phyloP scores from a whole-genome alignment of 2,797 vertebrate species.

The Enteromius argenteus region DNA sequence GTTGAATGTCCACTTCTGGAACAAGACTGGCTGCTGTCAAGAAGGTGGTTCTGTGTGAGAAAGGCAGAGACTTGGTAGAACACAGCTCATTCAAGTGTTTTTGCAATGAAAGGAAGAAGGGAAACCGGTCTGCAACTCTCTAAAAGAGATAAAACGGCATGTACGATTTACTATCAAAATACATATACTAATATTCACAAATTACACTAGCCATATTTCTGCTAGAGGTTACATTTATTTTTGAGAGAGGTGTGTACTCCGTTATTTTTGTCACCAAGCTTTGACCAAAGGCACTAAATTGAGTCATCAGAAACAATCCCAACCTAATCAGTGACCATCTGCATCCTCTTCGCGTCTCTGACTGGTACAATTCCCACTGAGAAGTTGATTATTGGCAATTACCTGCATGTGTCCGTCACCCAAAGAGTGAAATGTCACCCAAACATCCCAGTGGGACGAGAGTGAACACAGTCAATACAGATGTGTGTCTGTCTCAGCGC shows the following conservation, averaged over 20 bases:
- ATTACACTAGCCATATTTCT: background rate
- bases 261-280: background rate
- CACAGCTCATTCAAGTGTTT: too few relatives aligned
- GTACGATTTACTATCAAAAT: too few relatives aligned
- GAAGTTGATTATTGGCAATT: background rate
- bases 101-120: too few relatives aligned
- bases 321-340: background rate
- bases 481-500: constrained; percentile 18
- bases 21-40: too few relatives aligned
- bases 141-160: too few relatives aligned
- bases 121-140: too few relatives aligned
- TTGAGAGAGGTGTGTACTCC: background rate
- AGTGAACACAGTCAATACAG: constrained; percentile 21
- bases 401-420: background rate
- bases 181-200: background rate
- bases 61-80: too few relatives aligned
- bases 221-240: background rate
- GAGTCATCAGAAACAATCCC: background rate
- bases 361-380: background rate
- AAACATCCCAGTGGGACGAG: constrained; percentile 63
- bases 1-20: too few relatives aligned
- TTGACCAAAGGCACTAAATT: background rate
- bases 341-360: background rate
- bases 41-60: too few relatives aligned
- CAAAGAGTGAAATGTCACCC: constrained; percentile 49